Percentiles rank a stretch among this genome's conserved stretches.
Conservation (phyloP, 2,888 invertebrate genomes). For the Lordiphosa andalusiaca region DNA sequence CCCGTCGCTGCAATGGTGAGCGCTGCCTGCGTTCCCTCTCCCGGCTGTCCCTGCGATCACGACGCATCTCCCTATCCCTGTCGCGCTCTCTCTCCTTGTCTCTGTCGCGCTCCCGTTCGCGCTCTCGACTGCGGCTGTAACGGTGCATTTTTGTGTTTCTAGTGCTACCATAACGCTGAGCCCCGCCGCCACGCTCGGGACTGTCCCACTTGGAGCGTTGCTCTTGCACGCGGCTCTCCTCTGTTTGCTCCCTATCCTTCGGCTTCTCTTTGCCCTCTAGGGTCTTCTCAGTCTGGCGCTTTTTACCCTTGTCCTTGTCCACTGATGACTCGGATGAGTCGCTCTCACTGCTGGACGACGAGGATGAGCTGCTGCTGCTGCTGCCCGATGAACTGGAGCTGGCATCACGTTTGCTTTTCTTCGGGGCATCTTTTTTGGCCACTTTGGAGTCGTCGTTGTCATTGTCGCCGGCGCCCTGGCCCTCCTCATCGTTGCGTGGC, state of each 20-base stretch:
- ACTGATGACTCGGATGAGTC: conserved; percentile 1
- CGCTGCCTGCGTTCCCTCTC: conserved; percentile 21
- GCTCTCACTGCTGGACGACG: conserved; percentile 11
- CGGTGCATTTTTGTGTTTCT: conserved; percentile 25
- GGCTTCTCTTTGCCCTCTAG: background rate
- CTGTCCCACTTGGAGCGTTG: conserved; percentile 76
- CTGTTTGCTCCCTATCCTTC: background rate
- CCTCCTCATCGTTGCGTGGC: no score
- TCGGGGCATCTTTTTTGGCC: background rate
- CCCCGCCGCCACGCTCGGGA: conserved; percentile 42
- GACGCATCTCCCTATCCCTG: conserved; percentile 21
- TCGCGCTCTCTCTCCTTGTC: conserved; percentile 25
- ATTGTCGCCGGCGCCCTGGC: no score
- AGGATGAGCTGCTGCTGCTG: background rate
- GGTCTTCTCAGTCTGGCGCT: background rate
- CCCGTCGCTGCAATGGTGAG: conserved; percentile 19
- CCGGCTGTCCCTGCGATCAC: conserved; percentile 19
- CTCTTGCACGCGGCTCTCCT: conserved; percentile 32
- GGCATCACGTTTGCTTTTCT: background rate
- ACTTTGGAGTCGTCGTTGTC: conserved; percentile 1
- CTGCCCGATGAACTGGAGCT: background rate
- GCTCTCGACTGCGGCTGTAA: conserved; percentile 30
- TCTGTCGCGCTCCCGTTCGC: conserved; percentile 16
- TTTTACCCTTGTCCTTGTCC: conserved; percentile 4
- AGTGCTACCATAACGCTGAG: conserved; percentile 22